Base-by-base conservation (phyloP, 2,797 vertebrate genomes). In the Myiotriccus ornatus region DNA sequence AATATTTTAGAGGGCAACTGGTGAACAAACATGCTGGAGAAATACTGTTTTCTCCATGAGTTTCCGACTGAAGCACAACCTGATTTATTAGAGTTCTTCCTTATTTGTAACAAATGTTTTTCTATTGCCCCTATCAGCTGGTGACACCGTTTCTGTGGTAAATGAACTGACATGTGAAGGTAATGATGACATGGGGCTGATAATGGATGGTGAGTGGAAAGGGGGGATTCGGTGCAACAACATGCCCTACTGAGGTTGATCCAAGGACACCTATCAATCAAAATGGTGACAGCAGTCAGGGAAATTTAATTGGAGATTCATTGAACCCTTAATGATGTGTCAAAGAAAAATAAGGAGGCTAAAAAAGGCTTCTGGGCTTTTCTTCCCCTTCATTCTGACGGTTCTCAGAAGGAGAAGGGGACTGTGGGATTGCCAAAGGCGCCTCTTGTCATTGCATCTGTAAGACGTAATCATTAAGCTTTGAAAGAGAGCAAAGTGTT, bases 181-280 rank as follows among this genome's bases (percentile, higher is more conserved):
- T 95, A 96, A 93, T 87, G 95, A 95, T 95, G 97, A 97, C 97
- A 97, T 93, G 89, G 79, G 92, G 80, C 96, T 77, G 87, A 95
- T 97, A 98, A 98, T 96, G 96, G 97, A 98, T 98, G 94, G 92
- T 63, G 95, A 97, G 83, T 94, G 81, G 67, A 67, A 81, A 88
- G 77, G 87, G 91, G 87, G 94, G 87, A 78, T 78, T 85, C 3
- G 3, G 88, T 96, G 89, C 86, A 93, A 95, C 91, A 94, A 85
- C 84, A 75, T 97, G 97, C 97, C 97, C 98, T 97, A 68, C 96
- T 94, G 96, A 97, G 97, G 96, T 97, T 96, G 96, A 97, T 94
- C 97, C 98, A 98, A 98, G 98, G 98, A 98, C 98, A 98, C 90
- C 94, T 98, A 98, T 98, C 98, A 98, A 96, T 98, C 98, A 98